A percentile compares a stretch with the other conserved stretches of the same genome.
phyloP scores from a whole-genome alignment of 2,113 vertebrate genomes.

The Gopherus evgoodei region DNA sequence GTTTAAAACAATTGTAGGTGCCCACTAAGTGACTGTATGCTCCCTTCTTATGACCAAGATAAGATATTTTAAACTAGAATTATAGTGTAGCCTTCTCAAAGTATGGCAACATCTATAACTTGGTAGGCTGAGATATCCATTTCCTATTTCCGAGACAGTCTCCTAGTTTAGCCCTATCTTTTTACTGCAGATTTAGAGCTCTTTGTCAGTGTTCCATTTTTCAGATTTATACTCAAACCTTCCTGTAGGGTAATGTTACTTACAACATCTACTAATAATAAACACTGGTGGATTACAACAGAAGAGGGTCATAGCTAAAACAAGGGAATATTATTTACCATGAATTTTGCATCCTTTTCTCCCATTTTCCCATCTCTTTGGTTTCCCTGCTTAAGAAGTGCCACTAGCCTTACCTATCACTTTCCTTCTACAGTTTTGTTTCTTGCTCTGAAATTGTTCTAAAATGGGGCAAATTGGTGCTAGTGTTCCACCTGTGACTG shows the following conservation, averaged over 20 bases:
- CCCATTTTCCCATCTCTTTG: neutral
- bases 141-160: neutral
- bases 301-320: neutral
- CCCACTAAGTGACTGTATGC: too few species aligned
- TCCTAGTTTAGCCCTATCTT: neutral
- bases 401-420: neutral
- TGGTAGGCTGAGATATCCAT: neutral
- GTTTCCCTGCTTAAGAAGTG: neutral
- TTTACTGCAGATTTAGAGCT: too few species aligned
- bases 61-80: too few species aligned
- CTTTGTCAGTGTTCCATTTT: too few species aligned
- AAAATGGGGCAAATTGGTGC: neutral
- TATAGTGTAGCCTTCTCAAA: neutral
- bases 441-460: neutral
- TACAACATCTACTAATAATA: too few species aligned
- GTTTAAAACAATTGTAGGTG: neutral
- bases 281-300: neutral
- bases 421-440: neutral
- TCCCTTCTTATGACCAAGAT: too few species aligned
- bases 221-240: too few species aligned
- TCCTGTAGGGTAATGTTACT: too few species aligned
- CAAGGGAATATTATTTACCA: neutral
- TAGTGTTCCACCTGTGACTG: neutral
- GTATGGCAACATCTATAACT: neutral
- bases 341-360: neutral